Evolutionary conservation across 2,888 invertebrate genomes (phyloP).

Genomic region (Mythimna lalbum): DNA sequence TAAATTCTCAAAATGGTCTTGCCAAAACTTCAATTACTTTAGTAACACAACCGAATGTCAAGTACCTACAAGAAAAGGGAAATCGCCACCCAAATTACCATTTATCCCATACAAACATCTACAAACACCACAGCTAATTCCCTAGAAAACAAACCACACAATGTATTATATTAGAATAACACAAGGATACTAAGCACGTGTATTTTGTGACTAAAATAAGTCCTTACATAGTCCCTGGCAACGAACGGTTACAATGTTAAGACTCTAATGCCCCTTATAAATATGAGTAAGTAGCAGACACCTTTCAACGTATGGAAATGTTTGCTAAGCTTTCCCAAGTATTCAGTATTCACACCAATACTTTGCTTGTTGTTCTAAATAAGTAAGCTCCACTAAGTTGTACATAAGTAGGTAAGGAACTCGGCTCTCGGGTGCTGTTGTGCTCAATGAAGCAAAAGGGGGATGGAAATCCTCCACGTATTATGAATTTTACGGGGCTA

Average conservation of each 20-base stretch:
- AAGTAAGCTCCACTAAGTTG: constrained; percentile 16
- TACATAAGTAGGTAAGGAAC: constrained; percentile 10
- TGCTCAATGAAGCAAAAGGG: background rate
- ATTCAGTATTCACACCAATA: constrained; percentile 5
- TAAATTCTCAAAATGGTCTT: no score
- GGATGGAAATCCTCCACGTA: background rate
- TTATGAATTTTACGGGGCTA: background rate
- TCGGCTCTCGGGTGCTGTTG: constrained; percentile 2
- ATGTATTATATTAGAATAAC: constrained; percentile 31
- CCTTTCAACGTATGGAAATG: constrained; percentile 8
- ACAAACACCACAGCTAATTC: constrained; percentile 13
- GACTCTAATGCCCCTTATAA: constrained; percentile 39
- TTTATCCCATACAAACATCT: constrained; percentile 20
- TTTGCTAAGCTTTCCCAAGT: constrained; percentile 9
- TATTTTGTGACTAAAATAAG: constrained; percentile 29
- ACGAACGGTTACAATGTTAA: constrained; percentile 8
- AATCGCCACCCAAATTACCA: background rate
- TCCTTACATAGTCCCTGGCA: background rate
- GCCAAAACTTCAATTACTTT: no score
- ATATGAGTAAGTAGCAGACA: constrained; percentile 18
- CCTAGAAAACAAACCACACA: constrained; percentile 7
- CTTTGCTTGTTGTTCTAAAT: constrained; percentile 31
- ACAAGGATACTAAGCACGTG: constrained; percentile 28
- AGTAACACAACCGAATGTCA: background rate
- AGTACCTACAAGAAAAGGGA: background rate